A percentile compares a stretch with the other conserved stretches of the same genome.
phyloP scores from a whole-genome alignment of 2,113 vertebrate species.

The Microcebus tavaratra region DNA sequence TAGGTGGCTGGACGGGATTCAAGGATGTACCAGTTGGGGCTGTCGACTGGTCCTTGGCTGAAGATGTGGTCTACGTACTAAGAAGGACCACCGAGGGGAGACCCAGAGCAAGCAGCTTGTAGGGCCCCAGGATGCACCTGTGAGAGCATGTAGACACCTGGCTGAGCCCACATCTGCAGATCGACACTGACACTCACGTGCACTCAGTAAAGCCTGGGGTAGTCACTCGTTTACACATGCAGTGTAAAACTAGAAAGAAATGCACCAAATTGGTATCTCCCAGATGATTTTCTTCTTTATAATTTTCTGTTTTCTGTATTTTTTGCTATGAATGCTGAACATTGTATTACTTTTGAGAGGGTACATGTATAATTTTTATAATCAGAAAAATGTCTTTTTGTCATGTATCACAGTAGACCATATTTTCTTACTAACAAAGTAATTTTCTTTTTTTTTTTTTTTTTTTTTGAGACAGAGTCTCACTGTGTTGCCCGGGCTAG shows the following conservation, averaged over 20 bases:
- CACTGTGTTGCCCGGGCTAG: no score
- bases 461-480: no score
- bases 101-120: neutral
- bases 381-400: neutral
- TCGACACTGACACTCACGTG: rapidly evolving
- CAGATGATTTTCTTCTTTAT: neutral
- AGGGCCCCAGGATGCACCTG: rapidly evolving
- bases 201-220: neutral
- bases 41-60: rapidly evolving
- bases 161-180: neutral
- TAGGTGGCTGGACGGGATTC: slow-evolving; percentile 51
- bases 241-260: neutral
- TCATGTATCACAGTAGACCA: neutral
- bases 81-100: neutral
- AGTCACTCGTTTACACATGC: neutral
- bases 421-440: neutral
- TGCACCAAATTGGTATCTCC: neutral
- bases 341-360: neutral
- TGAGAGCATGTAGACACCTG: neutral
- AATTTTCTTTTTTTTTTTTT: neutral
- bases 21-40: neutral
- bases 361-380: neutral
- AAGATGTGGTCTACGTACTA: neutral
- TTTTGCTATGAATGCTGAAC: neutral
- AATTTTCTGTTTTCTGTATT: neutral